phyloP scores from a whole-genome alignment of 2,113 vertebrate genomes.

The Crotalus tigris region DNA sequence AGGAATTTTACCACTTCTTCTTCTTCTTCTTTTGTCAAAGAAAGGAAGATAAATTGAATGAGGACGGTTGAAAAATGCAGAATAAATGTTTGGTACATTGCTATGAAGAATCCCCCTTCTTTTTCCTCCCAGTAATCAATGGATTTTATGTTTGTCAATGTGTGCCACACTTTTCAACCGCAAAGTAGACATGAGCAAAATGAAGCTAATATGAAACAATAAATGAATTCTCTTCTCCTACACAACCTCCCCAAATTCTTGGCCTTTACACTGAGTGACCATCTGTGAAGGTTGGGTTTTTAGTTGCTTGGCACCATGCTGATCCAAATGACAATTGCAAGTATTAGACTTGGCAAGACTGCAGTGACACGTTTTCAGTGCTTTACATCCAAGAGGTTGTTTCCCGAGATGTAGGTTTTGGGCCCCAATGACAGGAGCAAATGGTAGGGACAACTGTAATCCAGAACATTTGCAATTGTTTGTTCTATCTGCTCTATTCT shows the following conservation, averaged over 20 bases:
- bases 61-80: neutral
- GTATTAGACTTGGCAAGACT: conserved; percentile 41
- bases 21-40: neutral
- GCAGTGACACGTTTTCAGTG: conserved; percentile 7
- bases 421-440: neutral
- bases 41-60: neutral
- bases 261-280: conserved; percentile 29
- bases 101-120: neutral
- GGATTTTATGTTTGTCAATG: neutral
- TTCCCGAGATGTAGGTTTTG: conserved; percentile 17
- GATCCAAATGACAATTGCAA: conserved; percentile 33
- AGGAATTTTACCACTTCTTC: neutral
- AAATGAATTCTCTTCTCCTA: neutral
- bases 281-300: conserved; percentile 41
- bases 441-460: neutral
- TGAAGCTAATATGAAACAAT: neutral
- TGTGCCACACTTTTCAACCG: neutral
- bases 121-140: neutral
- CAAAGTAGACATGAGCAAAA: conserved; percentile 10
- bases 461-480: neutral
- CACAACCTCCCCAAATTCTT: neutral
- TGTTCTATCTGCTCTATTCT: neutral
- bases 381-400: conserved; percentile 33
- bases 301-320: conserved; percentile 26
- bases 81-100: neutral